Evolutionary conservation across 2,888 invertebrate species (phyloP), one percentile per base, ranked within the genome.

Genomic region (Amblyjoppa fuscipennis): DNA sequence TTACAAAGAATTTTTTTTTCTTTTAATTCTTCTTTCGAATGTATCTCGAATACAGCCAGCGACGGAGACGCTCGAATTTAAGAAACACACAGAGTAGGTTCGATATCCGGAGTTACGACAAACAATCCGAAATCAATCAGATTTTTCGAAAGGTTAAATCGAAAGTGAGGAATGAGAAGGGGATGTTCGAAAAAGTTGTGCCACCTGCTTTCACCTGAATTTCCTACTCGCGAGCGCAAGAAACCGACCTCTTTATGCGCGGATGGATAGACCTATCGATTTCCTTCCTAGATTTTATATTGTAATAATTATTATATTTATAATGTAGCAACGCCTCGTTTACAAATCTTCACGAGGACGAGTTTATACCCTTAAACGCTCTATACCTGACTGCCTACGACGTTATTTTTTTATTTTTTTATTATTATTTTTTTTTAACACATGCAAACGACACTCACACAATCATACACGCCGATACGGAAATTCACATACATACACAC

Each of bases 321-420:
- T 82, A 41, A 51, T 56, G 59, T 69, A 78, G 51, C 64, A 51
- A 13, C 68, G 73, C 61, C 81, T 81, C 81, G 81, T 74, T 84
- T 78, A 81, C 78, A 84, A 81, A 73, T 81, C 20, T 38, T 53
- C 31, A 74, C 68, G 81, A 81, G 74, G 61, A 81, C 51, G 49
- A 77, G 59, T 41, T 64, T 81, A 64, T 45, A 68, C 73, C 64
- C 77, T 56, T 81, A 69, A 77, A 74, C 41, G 49, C 66, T 77
- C 66, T 77, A 77, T 77, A 69, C 53, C 64, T 74, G 80, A 84
- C 78, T 79, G 69, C 79, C 75, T 81, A 73, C 69, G 81, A 81
- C 25, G 66, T 76, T 77, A 51, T 73, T 80, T 31, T 2, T 74
- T 68, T 66, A 20, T 49, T 59, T 49, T 38, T 56, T 76, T 77